These are phyloP conservation scores for Eueremaeus valkanovi DNA, from an alignment of 2,888 invertebrate species.

Conservation along the genomic window DNA sequence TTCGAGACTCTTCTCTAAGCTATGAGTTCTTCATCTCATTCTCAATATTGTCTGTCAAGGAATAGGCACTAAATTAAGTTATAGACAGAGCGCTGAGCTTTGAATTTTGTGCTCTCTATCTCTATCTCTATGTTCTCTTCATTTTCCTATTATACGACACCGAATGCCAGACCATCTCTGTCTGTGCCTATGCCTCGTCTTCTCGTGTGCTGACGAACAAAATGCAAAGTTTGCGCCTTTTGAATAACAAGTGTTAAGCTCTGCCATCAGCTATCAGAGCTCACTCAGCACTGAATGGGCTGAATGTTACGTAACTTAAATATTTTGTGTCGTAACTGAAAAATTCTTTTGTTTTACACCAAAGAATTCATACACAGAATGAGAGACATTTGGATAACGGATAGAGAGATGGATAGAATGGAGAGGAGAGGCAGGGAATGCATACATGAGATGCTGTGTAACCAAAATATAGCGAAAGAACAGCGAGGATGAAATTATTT, in stretches of 20 bases:
- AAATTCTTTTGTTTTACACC: conserved; percentile 3
- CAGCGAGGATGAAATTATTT: neutral
- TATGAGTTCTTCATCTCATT: neutral
- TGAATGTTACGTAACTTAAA: neutral
- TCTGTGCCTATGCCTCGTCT: too few species aligned
- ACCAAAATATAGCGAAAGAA: neutral
- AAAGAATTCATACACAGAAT: neutral
- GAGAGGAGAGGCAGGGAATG: neutral
- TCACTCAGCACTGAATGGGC: neutral
- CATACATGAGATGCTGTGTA: neutral
- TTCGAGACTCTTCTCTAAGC: neutral
- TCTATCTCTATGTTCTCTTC: neutral
- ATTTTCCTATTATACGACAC: neutral
- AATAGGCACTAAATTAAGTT: conserved; percentile 14
- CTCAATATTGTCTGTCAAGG: neutral
- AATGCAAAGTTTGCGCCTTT: conserved; percentile 20
- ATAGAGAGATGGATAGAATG: neutral
- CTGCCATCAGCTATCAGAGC: neutral
- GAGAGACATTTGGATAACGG: neutral
- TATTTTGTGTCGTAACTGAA: conserved; percentile 13
- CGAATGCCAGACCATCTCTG: neutral
- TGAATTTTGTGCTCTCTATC: neutral
- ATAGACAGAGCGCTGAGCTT: conserved; percentile 17
- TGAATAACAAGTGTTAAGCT: neutral
- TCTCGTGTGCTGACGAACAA: too few species aligned